phyloP scores from a whole-genome alignment of 2,113 vertebrate genomes.

The Butorides virescens region DNA sequence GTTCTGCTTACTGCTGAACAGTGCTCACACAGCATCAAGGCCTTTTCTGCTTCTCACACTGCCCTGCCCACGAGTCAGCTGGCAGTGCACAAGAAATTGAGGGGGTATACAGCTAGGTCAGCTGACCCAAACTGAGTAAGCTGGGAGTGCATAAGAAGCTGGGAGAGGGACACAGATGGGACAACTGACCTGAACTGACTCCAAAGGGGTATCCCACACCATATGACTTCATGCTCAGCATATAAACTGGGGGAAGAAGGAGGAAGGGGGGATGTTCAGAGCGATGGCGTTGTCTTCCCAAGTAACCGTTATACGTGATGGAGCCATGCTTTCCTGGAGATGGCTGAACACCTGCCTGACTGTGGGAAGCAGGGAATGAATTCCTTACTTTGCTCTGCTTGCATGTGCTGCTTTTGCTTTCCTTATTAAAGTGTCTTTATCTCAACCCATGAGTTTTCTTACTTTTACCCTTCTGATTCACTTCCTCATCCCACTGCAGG shows the following conservation, averaged over 20 bases:
- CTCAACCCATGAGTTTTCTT: not conserved
- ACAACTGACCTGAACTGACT: not conserved
- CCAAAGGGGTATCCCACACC: not conserved
- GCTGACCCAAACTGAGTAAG: not conserved
- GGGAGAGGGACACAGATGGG: not conserved
- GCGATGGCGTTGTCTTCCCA: fast-evolving
- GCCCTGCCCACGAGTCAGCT: not conserved
- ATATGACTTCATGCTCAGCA: not conserved
- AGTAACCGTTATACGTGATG: fast-evolving
- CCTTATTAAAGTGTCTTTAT: not conserved
- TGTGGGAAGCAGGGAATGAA: not conserved
- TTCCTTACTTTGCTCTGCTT: not conserved
- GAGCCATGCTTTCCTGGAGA: not conserved
- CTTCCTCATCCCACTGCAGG: not conserved
- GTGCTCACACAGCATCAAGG: not conserved
- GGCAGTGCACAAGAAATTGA: not conserved
- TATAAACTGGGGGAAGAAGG: not conserved
- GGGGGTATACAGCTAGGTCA: not conserved
- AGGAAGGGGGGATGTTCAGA: fast-evolving
- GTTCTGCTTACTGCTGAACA: not conserved
- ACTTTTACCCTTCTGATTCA: not conserved
- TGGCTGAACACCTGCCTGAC: not conserved
- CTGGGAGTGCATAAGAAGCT: too few relatives aligned
- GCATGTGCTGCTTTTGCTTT: fast-evolving
- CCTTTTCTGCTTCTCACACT: not conserved